phyloP scores from a whole-genome alignment of 2,797 vertebrate genomes.

The Pangasius mekongensis region DNA sequence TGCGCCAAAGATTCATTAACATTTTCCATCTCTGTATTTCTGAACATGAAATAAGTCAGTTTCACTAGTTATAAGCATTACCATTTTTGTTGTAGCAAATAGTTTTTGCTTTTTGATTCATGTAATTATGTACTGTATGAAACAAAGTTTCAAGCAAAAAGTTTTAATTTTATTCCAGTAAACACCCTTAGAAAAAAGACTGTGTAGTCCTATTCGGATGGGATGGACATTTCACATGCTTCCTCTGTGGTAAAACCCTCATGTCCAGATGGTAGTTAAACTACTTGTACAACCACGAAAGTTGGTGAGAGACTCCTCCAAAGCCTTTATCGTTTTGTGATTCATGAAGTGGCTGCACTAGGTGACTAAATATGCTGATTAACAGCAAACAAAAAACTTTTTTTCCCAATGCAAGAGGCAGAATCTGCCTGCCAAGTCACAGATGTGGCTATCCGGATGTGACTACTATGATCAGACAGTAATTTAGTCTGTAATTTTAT shows the following conservation, averaged over 20 bases:
- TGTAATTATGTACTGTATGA: background rate
- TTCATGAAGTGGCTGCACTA: background rate
- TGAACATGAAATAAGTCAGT: background rate
- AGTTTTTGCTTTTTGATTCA: background rate
- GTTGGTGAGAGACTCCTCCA: background rate
- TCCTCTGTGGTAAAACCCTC: background rate
- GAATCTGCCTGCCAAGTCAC: background rate
- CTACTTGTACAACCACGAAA: background rate
- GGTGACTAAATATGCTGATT: background rate
- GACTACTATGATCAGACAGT: background rate
- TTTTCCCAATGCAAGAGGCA: background rate
- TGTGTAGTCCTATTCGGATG: background rate
- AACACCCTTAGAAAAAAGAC: background rate
- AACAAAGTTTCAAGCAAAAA: background rate
- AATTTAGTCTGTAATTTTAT: background rate
- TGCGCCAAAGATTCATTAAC: background rate
- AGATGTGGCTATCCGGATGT: background rate
- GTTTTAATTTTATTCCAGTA: background rate
- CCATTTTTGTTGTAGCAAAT: background rate
- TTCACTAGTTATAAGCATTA: background rate
- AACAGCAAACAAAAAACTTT: background rate
- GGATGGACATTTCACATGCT: background rate
- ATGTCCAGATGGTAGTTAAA: background rate
- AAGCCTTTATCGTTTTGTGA: background rate
- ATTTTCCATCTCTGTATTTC: background rate